Evolutionary conservation across 2,797 vertebrate genomes (phyloP).

Genomic region (Taeniopygia guttata): DNA sequence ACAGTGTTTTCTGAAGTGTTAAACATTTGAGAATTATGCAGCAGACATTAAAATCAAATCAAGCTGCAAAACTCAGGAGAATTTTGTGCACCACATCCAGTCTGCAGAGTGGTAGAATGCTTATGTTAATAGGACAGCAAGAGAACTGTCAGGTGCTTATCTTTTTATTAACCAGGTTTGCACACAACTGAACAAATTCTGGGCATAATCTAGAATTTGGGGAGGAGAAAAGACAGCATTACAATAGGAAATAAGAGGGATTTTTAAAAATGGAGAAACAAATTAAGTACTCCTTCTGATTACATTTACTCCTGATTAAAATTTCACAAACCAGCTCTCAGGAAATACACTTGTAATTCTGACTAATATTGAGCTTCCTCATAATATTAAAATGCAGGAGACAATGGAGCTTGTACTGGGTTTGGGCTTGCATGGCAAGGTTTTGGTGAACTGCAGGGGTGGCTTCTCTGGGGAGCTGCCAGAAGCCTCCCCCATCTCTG

Average conservation of each 20-base stretch:
- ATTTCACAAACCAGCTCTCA: neutral
- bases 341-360: neutral
- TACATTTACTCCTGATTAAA: neutral
- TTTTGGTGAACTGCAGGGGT: neutral
- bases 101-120: neutral
- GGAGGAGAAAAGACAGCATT: neutral
- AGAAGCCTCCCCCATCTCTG: neutral
- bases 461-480: neutral
- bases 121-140: neutral
- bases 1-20: neutral
- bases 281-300: neutral
- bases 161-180: neutral
- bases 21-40: neutral
- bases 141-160: neutral
- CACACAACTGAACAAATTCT: neutral
- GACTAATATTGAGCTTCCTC: neutral
- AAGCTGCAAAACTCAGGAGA: neutral
- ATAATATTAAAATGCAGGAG: neutral
- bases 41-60: neutral
- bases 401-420: neutral
- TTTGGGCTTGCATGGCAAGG: neutral
- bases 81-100: neutral
- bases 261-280: neutral
- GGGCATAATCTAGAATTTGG: neutral
- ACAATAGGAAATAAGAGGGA: neutral